Percentiles rank a stretch among this genome's conserved stretches.
Evolutionary conservation across 2,113 vertebrate genomes (phyloP).

Genomic region (Riparia riparia): DNA sequence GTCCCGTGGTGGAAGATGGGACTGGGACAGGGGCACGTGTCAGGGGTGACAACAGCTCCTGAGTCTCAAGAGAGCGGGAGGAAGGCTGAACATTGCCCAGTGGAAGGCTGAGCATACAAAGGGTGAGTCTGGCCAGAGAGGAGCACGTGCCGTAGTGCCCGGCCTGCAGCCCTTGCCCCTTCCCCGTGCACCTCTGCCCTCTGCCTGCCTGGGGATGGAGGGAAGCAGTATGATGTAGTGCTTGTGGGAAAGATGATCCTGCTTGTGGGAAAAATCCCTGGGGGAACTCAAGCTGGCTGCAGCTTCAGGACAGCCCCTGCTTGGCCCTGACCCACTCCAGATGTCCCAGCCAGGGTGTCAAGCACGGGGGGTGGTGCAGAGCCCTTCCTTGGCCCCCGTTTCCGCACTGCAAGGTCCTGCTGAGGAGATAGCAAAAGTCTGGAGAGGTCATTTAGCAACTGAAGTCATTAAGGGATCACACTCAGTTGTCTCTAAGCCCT

Average conservation of each 20-base stretch:
- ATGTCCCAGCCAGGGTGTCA: background rate
- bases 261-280: background rate
- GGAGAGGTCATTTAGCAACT: conserved; percentile 53
- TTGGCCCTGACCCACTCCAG: background rate
- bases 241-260: background rate
- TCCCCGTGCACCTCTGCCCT: background rate
- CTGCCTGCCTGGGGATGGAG: background rate
- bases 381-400: background rate
- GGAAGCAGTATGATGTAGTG: accelerated
- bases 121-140: background rate
- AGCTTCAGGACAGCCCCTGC: background rate
- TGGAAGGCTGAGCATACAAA: background rate
- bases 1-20: accelerated
- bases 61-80: background rate
- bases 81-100: background rate
- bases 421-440: conserved; percentile 31
- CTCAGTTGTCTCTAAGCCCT: background rate
- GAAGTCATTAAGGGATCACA: conserved; percentile 12
- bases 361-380: background rate
- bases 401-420: background rate
- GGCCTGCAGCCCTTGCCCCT: background rate
- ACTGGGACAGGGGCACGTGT: background rate
- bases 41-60: background rate
- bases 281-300: background rate
- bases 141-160: accelerated